Evolutionary conservation across 23 tunicate genomes (phyloP).

Genomic region (Styela plicata): DNA sequence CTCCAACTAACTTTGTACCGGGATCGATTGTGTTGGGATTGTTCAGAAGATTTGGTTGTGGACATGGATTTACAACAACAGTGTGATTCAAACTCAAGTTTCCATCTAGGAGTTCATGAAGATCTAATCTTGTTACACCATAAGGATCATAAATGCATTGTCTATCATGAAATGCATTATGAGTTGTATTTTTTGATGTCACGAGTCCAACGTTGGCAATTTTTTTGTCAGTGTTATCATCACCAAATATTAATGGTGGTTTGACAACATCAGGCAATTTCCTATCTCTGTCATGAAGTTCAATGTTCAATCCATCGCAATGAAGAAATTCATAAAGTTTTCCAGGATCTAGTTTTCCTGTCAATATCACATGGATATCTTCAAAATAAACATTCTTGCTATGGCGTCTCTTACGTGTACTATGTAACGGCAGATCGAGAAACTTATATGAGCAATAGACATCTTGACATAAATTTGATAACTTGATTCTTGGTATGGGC

Average conservation of each 20-base stretch:
- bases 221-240: constrained; percentile 44
- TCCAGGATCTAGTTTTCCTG: constrained; percentile 59
- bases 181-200: constrained; percentile 62
- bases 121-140: constrained; percentile 64
- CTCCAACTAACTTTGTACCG: constrained; percentile 50
- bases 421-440: constrained; percentile 42
- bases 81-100: constrained; percentile 28
- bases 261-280: constrained; percentile 39
- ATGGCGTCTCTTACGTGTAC: constrained; percentile 47
- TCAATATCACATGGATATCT: constrained; percentile 72
- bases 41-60: constrained; percentile 45
- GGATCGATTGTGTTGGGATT: constrained; percentile 29
- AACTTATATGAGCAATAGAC: constrained; percentile 76
- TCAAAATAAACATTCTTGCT: constrained; percentile 68
- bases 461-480: constrained; percentile 53
- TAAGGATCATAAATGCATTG: constrained; percentile 69
- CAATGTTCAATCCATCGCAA: constrained; percentile 41
- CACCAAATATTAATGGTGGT: constrained; percentile 58
- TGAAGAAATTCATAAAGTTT: constrained; percentile 60
- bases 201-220: constrained; percentile 64
- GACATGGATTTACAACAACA: constrained; percentile 63
- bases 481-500: constrained; percentile 35
- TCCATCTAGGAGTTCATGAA: constrained; percentile 66
- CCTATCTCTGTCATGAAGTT: constrained; percentile 81
- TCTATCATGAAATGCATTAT: constrained; percentile 59